Evolutionary conservation across 2,113 vertebrate species (phyloP).

Genomic region (Brachyhypopomus occidentalis): DNA sequence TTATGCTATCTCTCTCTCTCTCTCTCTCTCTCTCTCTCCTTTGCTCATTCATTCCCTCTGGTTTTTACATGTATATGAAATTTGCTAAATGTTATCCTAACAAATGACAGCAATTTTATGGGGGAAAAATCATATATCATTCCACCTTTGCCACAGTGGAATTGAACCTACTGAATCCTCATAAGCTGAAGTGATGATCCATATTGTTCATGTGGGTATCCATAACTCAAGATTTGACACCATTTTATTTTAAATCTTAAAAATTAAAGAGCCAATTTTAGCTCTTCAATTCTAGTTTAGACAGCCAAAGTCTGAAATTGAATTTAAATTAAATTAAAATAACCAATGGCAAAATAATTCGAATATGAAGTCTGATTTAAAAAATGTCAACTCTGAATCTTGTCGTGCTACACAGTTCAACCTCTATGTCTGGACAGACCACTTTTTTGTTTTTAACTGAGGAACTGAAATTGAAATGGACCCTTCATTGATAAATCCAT

Average conservation of each 20-base stretch:
- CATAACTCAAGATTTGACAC: background rate
- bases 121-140: background rate
- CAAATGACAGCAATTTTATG: background rate
- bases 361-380: too few relatives aligned
- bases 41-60: too few relatives aligned
- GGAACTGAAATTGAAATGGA: background rate
- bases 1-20: constrained; percentile 36
- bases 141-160: too few relatives aligned
- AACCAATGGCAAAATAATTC: background rate
- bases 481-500: constrained; percentile 27
- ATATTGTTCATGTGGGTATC: background rate
- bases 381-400: background rate
- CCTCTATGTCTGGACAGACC: background rate
- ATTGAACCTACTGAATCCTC: background rate
- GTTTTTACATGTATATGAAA: background rate
- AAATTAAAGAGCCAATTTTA: background rate
- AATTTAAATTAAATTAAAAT: background rate
- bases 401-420: background rate
- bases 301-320: background rate
- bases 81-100: background rate
- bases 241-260: background rate
- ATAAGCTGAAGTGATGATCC: background rate
- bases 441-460: background rate
- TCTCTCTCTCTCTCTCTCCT: background rate
- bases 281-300: background rate